Base-by-base conservation (phyloP, 2,888 invertebrate species). In the Polylopha cassiicola region DNA sequence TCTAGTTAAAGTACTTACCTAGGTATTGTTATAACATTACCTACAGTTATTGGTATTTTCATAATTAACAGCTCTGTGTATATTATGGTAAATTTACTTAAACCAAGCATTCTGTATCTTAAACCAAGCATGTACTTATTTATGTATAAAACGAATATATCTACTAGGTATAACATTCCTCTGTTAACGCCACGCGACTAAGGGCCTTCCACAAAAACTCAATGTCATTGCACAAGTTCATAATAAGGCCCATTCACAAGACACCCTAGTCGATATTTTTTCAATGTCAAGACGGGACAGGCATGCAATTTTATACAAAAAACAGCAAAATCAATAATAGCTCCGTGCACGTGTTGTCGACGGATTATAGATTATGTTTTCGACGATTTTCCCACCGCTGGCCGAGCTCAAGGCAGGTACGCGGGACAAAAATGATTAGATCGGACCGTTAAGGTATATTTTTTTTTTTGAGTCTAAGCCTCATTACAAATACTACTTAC, bases 271-370 rank as follows among this genome's bases (percentile, higher is more conserved):
- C 50, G 64, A 69, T 69, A 65, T 81, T 80, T 84, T 82, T 78
- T 77, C 70, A 75, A 73, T 72, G 73, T 73, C 78, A 73, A 71
- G 65, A 50, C 59, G 65, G 65, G 72, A 68, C 74, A 58, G 68
- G 63, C 77, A 72, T 81, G 82, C 85, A 82, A 84, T 82, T 81
- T 78, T 68, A 65, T 72, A 73, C 68, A 84, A 84, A 85, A 85
- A 84, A 84, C 77, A 66, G 71, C 77, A 77, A 82, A 82, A 84
- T 85, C 85, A 85, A 85, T 85, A 84, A 84, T 82, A 69, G 82
- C 67, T 52, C 51, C 58, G 73, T 85, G 85, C 85, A 85, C 85
- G 85, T 85, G 85, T 85, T 81, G 74, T 53, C 75, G 73, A 72
- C 69, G 82, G 82, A 85, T 84, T 84, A 82, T 79, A 81, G 82